phyloP scores from a whole-genome alignment of 2,113 vertebrate genomes.

The Galemys pyrenaicus region DNA sequence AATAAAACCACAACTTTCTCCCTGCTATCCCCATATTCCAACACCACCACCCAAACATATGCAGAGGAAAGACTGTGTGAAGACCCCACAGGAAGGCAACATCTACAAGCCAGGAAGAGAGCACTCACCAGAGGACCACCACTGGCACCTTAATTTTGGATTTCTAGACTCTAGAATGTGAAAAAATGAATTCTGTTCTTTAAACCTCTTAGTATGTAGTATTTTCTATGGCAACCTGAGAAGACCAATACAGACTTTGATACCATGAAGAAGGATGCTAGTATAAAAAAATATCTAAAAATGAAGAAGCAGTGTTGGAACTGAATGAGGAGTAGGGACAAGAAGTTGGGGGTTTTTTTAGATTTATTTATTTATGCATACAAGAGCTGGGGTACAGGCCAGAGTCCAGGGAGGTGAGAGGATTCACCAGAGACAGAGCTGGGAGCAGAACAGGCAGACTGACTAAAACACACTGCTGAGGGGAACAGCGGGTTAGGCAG shows the following conservation, averaged over 20 bases:
- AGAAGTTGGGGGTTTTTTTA: too few species aligned
- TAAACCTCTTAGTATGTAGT: background rate
- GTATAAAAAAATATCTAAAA: background rate
- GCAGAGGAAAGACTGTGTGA: background rate
- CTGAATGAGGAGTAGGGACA: background rate
- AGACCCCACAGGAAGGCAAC: background rate
- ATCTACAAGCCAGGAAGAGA: background rate
- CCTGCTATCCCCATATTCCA: background rate
- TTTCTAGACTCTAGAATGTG: background rate
- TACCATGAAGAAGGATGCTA: background rate
- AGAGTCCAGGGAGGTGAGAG: too few species aligned
- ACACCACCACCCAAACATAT: background rate
- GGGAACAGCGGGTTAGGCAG: too few species aligned
- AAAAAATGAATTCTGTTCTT: background rate
- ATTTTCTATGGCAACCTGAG: background rate
- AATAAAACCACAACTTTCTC: background rate
- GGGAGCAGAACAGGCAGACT: too few species aligned
- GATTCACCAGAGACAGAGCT: too few species aligned
- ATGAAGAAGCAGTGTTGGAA: background rate
- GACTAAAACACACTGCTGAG: too few species aligned
- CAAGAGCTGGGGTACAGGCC: too few species aligned
- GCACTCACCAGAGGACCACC: background rate
- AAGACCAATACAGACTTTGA: background rate
- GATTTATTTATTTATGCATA: too few species aligned
- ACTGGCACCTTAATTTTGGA: background rate